These are phyloP conservation scores for Hypomecis punctinalis DNA, from an alignment of 2,888 invertebrate genomes.

Conservation along the genomic window DNA sequence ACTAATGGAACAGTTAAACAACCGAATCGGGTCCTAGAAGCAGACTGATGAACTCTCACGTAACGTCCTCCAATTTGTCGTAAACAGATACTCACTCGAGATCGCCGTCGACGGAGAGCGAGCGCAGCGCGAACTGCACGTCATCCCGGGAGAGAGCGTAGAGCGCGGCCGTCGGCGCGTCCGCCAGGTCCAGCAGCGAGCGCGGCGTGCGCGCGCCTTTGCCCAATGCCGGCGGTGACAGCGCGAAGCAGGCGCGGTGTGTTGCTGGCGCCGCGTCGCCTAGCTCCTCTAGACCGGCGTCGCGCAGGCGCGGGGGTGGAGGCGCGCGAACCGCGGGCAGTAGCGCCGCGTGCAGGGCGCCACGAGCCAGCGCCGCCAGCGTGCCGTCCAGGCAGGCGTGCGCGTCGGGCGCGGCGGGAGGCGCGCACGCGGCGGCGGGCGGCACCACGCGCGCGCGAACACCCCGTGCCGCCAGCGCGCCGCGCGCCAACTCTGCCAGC, in stretches of 20 bases:
- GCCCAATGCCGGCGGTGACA: conserved; percentile 42
- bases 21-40: too few species aligned
- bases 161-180: conserved; percentile 48
- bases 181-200: conserved; percentile 66
- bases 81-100: conserved; percentile 14
- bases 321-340: conserved; percentile 38
- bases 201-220: conserved; percentile 57
- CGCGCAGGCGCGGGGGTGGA: conserved; percentile 54
- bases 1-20: too few species aligned
- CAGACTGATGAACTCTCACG: too few species aligned
- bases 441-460: conserved; percentile 16
- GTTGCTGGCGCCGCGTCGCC: conserved; percentile 62
- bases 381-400: conserved; percentile 44
- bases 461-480: conserved; percentile 44
- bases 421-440: conserved; percentile 27
- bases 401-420: conserved; percentile 42
- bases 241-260: conserved; percentile 60
- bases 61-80: background rate
- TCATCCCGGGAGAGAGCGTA: conserved; percentile 28
- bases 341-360: conserved; percentile 45
- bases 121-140: conserved; percentile 4
- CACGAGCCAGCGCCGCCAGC: conserved; percentile 48
- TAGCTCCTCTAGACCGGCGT: conserved; percentile 63
- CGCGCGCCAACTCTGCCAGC: conserved; percentile 32
- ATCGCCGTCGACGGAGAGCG: conserved; percentile 9